Evolutionary conservation across 2,888 invertebrate genomes (phyloP).

Genomic region (Myopa testacea): DNA sequence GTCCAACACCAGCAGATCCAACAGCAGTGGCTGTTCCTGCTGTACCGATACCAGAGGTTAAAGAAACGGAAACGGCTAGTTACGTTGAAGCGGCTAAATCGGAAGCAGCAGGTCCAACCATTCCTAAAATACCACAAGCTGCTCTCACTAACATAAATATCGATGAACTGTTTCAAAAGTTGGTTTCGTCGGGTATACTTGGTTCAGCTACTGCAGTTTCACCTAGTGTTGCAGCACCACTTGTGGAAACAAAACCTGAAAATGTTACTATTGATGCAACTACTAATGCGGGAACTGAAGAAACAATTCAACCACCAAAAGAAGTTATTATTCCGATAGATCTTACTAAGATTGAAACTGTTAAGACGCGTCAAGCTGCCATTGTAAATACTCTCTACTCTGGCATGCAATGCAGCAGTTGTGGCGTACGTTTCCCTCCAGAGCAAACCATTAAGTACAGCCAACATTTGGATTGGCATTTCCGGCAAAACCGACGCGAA

Average conservation of each 20-base stretch:
- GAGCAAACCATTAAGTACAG: slow-evolving; percentile 91
- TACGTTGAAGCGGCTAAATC: slow-evolving; percentile 11
- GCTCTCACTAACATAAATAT: slow-evolving; percentile 73
- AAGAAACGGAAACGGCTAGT: background rate
- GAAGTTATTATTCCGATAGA: slow-evolving; percentile 73
- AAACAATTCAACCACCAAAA: slow-evolving; percentile 35
- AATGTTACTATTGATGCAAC: slow-evolving; percentile 17
- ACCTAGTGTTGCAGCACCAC: slow-evolving; percentile 27
- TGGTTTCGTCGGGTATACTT: slow-evolving; percentile 87
- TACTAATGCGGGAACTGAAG: slow-evolving; percentile 28
- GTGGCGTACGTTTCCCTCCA: slow-evolving; percentile 93
- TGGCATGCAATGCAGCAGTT: slow-evolving; percentile 96
- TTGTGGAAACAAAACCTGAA: background rate
- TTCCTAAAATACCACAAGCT: slow-evolving; percentile 54
- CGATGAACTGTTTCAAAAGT: slow-evolving; percentile 84
- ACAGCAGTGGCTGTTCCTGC: background rate
- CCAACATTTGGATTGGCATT: slow-evolving; percentile 99
- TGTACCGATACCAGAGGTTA: background rate
- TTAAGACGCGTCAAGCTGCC: slow-evolving; percentile 80
- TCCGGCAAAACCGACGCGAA: slow-evolving; percentile 90
- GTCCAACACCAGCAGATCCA: background rate
- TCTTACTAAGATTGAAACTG: slow-evolving; percentile 77
- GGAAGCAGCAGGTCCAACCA: slow-evolving; percentile 38
- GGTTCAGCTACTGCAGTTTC: slow-evolving; percentile 54
- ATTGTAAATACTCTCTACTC: slow-evolving; percentile 80